Base-by-base conservation (phyloP, 2,113 vertebrate genomes). In the Neogobius melanostomus region DNA sequence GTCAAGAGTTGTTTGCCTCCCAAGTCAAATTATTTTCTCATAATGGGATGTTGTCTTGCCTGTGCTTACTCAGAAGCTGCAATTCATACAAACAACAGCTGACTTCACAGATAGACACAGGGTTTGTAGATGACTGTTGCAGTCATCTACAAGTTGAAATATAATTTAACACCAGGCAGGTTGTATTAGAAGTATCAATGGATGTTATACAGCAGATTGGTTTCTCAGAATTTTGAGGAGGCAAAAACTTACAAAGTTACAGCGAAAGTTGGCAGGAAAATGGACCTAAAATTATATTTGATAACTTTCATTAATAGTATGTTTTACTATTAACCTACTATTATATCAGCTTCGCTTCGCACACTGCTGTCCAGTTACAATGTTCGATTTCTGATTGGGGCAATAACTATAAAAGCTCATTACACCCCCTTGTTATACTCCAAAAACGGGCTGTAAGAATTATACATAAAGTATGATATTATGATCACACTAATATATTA, bases 21-120 rank as follows among this genome's bases (percentile, higher is more conserved):
- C 53, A 59, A 17, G 56, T 78, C 54, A 65, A 76, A 74, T 76
- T 11, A 54, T 74, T 69, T 62, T n/a, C 65, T 61, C 57, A 44
- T 44, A n/a, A 61, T 61, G 56, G 57, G 12, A 44, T 61, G n/a
- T 61, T n/a, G 42, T 3, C 57, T 60, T 59, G 52, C 11, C 28
- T 60, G 21, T 61, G 59, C 42, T 8, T 16, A 36, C 44, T 61
- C 59, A 61, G 42, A 61, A 43, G 48, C 66, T 66, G 47, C 6
- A 10, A 66, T 66, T 48, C 46, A 59, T 14, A 61, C 36, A 45
- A 61, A 61, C 57, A 60, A 44, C 59, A 61, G 42, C 12, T 45
- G 9, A 64, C n/a, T 64, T 66, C 14, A 61, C 43, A 56, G 43
- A n/a, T 9, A 45, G 59, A 61, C 7, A 9, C 16, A 7, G 7